A percentile compares a stretch with the other conserved stretches of the same genome.
These are phyloP conservation scores for Solea solea DNA, from an alignment of 2,113 vertebrate species.

Conservation along the genomic window DNA sequence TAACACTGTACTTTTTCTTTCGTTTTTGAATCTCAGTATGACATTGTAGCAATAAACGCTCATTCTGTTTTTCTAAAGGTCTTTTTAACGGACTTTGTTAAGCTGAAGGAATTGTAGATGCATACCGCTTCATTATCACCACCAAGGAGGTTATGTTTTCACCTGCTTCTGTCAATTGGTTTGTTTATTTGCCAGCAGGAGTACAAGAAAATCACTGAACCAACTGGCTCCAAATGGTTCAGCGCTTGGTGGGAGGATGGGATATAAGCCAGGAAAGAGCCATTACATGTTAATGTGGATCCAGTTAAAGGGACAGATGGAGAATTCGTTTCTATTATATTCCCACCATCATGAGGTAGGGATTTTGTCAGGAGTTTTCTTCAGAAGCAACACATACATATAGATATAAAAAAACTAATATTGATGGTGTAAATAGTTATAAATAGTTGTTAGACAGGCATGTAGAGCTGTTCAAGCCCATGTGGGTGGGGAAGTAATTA, in stretches of 20 bases:
- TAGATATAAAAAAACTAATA: neutral
- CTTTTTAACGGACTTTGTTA: conserved; percentile 6
- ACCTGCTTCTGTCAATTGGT: neutral
- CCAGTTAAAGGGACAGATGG: too few species aligned
- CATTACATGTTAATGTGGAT: neutral
- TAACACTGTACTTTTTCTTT: too few species aligned
- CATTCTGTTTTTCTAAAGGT: neutral
- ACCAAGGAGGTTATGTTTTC: neutral
- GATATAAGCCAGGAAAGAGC: too few species aligned
- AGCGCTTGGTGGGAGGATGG: neutral
- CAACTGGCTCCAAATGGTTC: neutral
- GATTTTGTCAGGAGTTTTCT: neutral
- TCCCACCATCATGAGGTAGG: neutral
- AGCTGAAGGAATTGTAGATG: conserved; percentile 1
- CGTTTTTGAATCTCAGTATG: neutral
- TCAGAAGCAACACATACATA: too few species aligned
- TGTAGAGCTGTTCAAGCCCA: too few species aligned
- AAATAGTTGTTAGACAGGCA: neutral
- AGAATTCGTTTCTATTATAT: neutral
- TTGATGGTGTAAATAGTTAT: neutral
- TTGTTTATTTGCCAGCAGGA: neutral
- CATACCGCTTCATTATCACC: neutral
- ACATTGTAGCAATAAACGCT: neutral
- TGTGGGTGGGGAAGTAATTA: too few species aligned
- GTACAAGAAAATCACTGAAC: neutral